Base-by-base conservation (phyloP, 1,140 invertebrate genomes). In the Bombus sibiricus region DNA sequence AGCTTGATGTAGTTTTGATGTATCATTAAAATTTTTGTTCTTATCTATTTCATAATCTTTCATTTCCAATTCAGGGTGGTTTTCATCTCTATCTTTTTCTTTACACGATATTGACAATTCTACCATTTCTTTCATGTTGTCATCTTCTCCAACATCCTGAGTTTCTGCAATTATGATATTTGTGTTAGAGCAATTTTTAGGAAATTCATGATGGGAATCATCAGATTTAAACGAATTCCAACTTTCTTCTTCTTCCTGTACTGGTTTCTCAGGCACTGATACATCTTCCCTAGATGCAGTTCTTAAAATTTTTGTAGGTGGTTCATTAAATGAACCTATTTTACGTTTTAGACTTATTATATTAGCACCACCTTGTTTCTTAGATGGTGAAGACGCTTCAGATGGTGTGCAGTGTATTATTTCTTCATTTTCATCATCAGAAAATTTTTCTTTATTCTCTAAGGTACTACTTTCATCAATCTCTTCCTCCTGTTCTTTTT, bases 331-430 rank as follows among this genome's bases (percentile, higher is more conserved):
- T 3, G 69, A 39, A 3, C 81, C 86, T 28, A 77, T 69, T 86
- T 92, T 93, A n/a, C 92, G 92, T 73, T 93, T 93, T 0, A 92
- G 47, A n/a, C 77, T 77, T 28, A 25, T 43, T 10, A 89, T 32
- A 10, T 37, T 82, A 15, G 28, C 10, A 13, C 59, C 68, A 13
- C 62, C 28, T 41, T 86, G 37, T 47, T 87, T 91, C 47, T 74
- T 91, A 34, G 81, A 71, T 13, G 90, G 81, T 0, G 90, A 87
- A 28, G 76, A 78, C 47, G n/a, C 85, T 1, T 81, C 76, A 5
- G 90, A 89, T 22, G 93, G 93, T 22, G 93, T 94, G 41, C 92
- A 92, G 10, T 92, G 89, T 59, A 94, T 86, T n/a, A 93, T 37
- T 15, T 94, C 93, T 1, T 92, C 91, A 5, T 93, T 92, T 5